A percentile compares a stretch with the other conserved stretches of the same genome.
Conservation (phyloP, 1,140 invertebrate genomes). For the Neomicropteryx cornuta region DNA sequence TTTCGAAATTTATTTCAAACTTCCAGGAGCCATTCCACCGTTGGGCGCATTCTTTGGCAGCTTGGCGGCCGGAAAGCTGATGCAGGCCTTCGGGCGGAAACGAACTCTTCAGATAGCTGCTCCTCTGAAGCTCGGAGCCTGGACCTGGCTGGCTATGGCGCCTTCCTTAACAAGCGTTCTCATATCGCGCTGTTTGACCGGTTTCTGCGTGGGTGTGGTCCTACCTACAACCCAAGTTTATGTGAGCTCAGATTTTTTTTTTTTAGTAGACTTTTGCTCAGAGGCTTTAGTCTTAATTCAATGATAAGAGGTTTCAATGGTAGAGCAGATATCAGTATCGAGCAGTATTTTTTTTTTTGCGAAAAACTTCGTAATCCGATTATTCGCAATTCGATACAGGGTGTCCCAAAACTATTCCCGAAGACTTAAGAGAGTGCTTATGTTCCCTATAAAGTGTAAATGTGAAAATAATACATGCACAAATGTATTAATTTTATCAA, state of each 20-base stretch:
- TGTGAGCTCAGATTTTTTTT: constrained; percentile 28
- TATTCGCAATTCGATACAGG: no score
- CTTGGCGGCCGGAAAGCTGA: constrained; percentile 33
- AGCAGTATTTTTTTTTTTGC: no score
- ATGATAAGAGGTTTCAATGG: no score
- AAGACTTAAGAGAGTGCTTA: no score
- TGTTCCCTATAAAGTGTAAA: no score
- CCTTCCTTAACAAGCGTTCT: constrained; percentile 30
- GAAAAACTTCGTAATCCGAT: no score
- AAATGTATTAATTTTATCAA: no score
- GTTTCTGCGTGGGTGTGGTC: constrained; percentile 47
- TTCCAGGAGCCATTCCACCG: constrained; percentile 41
- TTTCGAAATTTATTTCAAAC: no score
- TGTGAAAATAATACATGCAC: no score
- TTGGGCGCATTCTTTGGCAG: constrained; percentile 41
- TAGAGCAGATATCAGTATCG: no score
- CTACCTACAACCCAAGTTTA: constrained; percentile 52
- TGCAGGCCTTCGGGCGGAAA: constrained; percentile 36
- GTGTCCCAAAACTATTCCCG: no score
- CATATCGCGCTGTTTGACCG: constrained; percentile 43
- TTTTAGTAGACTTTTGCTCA: constrained; percentile 1
- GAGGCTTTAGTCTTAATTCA: no score
- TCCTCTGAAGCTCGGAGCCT: constrained; percentile 41
- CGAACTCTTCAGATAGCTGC: constrained; percentile 33
- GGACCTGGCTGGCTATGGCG: constrained; percentile 38